Conservation (phyloP, 2,888 invertebrate species). For the Pristionchus japonicus region DNA sequence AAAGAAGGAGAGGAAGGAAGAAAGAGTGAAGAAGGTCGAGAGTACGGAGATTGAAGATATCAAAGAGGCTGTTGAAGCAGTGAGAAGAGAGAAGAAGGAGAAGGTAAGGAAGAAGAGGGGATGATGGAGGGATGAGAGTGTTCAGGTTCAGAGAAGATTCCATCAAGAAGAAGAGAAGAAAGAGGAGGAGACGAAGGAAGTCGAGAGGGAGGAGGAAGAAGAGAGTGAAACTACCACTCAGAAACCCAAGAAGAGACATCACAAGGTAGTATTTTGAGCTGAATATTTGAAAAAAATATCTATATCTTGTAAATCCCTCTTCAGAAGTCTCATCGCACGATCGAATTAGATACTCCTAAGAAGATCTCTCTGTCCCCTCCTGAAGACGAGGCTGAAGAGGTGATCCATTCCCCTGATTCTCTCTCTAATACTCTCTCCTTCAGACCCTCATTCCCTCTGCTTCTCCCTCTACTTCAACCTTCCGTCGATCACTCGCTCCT, state of each 20-base stretch:
- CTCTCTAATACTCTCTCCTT: neutral
- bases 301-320: too few species aligned
- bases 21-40: constrained; percentile 27
- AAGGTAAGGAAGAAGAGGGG: constrained; percentile 3
- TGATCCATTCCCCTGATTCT: neutral
- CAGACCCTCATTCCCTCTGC: neutral
- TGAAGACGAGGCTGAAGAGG: constrained; percentile 37
- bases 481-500: constrained; percentile 27
- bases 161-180: neutral
- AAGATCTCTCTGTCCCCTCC: neutral
- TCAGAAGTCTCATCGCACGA: neutral
- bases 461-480: neutral
- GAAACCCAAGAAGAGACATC: constrained; percentile 27
- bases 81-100: constrained; percentile 34
- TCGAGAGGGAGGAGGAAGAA: constrained; percentile 39
- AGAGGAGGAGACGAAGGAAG: neutral
- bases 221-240: constrained; percentile 49
- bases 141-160: neutral
- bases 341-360: constrained; percentile 27
- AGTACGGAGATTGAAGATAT: constrained; percentile 43
- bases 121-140: neutral
- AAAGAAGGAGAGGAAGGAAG: constrained; percentile 25
- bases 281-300: neutral
- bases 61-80: neutral
- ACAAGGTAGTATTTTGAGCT: neutral